Percentiles rank a stretch among this genome's conserved stretches.
These are phyloP conservation scores for Cyclargus thomasi DNA, from an alignment of 1,140 invertebrate genomes.

Conservation along the genomic window DNA sequence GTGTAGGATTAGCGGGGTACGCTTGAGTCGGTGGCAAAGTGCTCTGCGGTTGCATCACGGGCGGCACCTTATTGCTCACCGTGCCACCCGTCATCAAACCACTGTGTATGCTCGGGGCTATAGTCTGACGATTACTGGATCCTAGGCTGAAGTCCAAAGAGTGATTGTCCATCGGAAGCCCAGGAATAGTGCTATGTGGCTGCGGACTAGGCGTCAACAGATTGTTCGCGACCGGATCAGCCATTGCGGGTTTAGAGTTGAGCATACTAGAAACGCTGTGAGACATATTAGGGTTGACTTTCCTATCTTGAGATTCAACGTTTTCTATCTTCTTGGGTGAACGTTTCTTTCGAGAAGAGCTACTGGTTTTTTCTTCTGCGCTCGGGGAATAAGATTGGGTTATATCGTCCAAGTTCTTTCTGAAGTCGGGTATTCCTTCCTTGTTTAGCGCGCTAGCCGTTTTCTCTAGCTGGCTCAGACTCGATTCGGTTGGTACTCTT, in stretches of 20 bases:
- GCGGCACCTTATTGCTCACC: slow-evolving; percentile 11
- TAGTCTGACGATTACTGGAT: slow-evolving; percentile 20
- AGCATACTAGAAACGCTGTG: slow-evolving; percentile 64
- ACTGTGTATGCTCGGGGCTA: slow-evolving; percentile 1
- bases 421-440: slow-evolving; percentile 67
- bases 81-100: slow-evolving; percentile 17
- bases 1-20: slow-evolving; percentile 38
- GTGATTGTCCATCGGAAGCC: slow-evolving; percentile 34
- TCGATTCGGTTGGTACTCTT: slow-evolving; percentile 55
- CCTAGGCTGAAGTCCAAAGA: slow-evolving; percentile 21
- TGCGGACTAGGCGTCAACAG: slow-evolving; percentile 4
- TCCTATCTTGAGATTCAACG: slow-evolving; percentile 45
- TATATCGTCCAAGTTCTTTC: slow-evolving; percentile 69
- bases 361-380: slow-evolving; percentile 50
- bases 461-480: slow-evolving; percentile 63
- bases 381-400: slow-evolving; percentile 67
- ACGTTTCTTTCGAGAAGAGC: slow-evolving; percentile 65
- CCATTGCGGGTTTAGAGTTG: slow-evolving; percentile 34
- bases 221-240: slow-evolving; percentile 22
- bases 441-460: slow-evolving; percentile 60
- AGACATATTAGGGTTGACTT: slow-evolving; percentile 44
- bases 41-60: slow-evolving; percentile 24
- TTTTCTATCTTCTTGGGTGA: slow-evolving; percentile 43
- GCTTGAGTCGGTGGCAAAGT: slow-evolving; percentile 24
- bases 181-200: slow-evolving; percentile 23